Evolutionary conservation across 2,888 invertebrate species (phyloP), one percentile per base, ranked within the genome.

Genomic region (Clitarchus hookeri): DNA sequence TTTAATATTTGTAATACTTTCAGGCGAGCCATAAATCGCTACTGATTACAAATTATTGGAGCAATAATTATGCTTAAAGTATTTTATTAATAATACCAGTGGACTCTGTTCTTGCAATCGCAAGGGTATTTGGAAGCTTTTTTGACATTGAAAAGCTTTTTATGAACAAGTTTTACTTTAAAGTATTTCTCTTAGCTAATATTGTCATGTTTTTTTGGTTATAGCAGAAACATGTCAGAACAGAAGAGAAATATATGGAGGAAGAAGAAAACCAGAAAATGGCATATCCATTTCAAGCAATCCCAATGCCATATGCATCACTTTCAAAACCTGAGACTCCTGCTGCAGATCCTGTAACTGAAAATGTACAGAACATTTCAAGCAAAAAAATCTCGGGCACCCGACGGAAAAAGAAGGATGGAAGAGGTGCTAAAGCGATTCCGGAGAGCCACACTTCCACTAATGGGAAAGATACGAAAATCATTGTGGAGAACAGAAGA

Each of bases 251-350:
- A 90, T 90, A 83, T 25, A 88, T 86, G 26, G 90, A 92, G 84
- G 94, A 95, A 88, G 96, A 97, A 88, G 95, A 94, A 87, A 93
- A 95, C 90, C 95, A 95, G 0, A 95, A 94, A 89, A 95, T 96
- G 95, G 97, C 96, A 3, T 95, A 95, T 89, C 95, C 96, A 0
- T 95, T 93, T 89, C 95, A 96, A 90, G 95, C 97, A 0, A 97
- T 97, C 89, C 96, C 96, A 26, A 95, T 97, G 95, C 94, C 95
- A 83, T 96, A 96, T 90, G 91, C 93, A 65, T 93, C 95, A 12
- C 53, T 88, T 6, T 53, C 83, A 8, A 44, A 88, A 90, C 90
- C 19, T n/a, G 23, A 65, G 11, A 19, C 23, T 65, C n/a, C 23
- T 9, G n/a, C 16, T 8, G 23, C n/a, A 9, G 65, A 65, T 0